Evolutionary conservation across 2,888 invertebrate species (phyloP).

Genomic region (Brachypalpus laphriformis): DNA sequence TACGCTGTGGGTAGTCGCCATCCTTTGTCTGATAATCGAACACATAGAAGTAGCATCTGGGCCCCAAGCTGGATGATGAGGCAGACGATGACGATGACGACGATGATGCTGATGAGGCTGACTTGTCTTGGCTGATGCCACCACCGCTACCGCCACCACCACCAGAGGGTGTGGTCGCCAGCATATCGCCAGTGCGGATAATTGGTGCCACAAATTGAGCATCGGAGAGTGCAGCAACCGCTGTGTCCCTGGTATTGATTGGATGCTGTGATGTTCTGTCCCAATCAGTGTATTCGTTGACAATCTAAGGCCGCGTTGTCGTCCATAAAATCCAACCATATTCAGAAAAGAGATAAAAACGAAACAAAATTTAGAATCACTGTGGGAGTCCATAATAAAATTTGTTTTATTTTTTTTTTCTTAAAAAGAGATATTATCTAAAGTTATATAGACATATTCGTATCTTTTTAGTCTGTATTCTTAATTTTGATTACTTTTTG

Average conservation of each 20-base stretch:
- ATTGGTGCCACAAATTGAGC: conserved; percentile 96
- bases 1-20: conserved; percentile 94
- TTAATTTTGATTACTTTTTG: conserved; percentile 31
- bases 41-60: conserved; percentile 94
- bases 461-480: too few species aligned
- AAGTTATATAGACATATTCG: too few species aligned
- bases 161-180: conserved; percentile 87
- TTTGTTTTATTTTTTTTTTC: conserved; percentile 13
- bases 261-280: conserved; percentile 95
- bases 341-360: conserved; percentile 27
- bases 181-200: conserved; percentile 92
- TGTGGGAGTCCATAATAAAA: conserved; percentile 48
- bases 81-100: conserved; percentile 78
- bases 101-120: conserved; percentile 63
- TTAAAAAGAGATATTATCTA: not conserved
- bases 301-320: conserved; percentile 80
- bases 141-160: conserved; percentile 78
- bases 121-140: conserved; percentile 81
- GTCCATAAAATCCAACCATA: conserved; percentile 38
- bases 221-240: conserved; percentile 95
- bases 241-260: conserved; percentile 93
- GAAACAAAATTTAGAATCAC: conserved; percentile 44
- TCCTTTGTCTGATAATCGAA: conserved; percentile 96
- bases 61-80: conserved; percentile 83
- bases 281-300: conserved; percentile 99